Conservation (phyloP, 2,113 vertebrate species). For the Glaucomys volans region DNA sequence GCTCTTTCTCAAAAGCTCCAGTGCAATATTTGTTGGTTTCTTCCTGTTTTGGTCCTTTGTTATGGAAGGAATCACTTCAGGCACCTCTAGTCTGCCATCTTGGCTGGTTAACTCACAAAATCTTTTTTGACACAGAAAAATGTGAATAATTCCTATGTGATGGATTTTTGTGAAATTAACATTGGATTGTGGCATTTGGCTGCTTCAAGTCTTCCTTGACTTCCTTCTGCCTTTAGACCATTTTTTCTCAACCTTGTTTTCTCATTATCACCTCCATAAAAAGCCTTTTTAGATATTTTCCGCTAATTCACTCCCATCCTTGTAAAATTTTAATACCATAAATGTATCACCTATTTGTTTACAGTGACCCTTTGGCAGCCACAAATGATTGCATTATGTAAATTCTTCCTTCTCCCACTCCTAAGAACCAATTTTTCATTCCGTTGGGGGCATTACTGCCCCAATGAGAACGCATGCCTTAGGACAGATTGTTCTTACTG, state of each 20-base stretch:
- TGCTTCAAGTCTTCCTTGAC: not conserved
- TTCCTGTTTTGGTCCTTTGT: not conserved
- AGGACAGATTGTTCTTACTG: no score
- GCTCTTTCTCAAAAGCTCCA: no score
- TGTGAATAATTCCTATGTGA: not conserved
- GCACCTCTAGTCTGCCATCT: not conserved
- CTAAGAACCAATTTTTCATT: not conserved
- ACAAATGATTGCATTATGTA: not conserved
- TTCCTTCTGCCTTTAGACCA: not conserved
- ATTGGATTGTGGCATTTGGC: not conserved
- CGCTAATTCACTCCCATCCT: not conserved
- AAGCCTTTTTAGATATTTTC: not conserved
- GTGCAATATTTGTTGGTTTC: accelerated
- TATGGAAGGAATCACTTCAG: not conserved
- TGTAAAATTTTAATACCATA: not conserved
- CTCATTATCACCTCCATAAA: not conserved
- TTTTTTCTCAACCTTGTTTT: not conserved
- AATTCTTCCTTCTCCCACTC: not conserved
- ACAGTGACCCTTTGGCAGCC: not conserved
- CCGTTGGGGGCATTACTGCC: not conserved
- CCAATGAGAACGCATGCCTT: not conserved
- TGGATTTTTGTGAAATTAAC: not conserved
- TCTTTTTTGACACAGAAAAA: not conserved
- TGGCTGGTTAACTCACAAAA: not conserved
- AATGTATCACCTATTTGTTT: not conserved